These are phyloP conservation scores for Gnathonemus longibarbis DNA, from an alignment of 2,113 vertebrate genomes.

Conservation along the genomic window DNA sequence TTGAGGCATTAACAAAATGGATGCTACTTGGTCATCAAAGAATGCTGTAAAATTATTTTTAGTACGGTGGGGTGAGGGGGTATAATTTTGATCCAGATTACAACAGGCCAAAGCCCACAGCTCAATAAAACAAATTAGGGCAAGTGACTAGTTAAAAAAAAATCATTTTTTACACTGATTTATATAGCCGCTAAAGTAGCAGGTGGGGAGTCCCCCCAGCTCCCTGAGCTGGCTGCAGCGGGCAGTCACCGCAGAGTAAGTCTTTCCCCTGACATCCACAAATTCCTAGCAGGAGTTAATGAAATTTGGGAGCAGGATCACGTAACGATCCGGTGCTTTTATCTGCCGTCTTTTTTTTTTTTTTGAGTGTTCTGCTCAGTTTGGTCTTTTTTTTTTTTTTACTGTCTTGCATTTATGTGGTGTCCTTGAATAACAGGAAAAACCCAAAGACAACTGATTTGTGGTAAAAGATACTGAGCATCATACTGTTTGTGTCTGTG, in stretches of 20 bases:
- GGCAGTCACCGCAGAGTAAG: neutral
- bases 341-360: neutral
- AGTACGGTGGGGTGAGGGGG: neutral
- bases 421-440: neutral
- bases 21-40: neutral
- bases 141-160: conserved; percentile 1
- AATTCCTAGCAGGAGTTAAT: neutral
- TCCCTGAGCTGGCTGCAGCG: neutral
- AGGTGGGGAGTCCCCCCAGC: neutral
- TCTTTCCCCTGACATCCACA: neutral
- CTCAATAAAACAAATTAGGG: neutral
- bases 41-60: neutral
- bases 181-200: neutral
- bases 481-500: neutral
- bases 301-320: neutral
- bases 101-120: neutral
- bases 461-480: neutral
- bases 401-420: conserved; percentile 3
- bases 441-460: neutral
- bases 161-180: neutral
- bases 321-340: neutral
- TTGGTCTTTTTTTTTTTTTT: neutral
- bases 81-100: neutral
- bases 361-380: neutral
- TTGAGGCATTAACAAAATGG: neutral